phyloP scores from a whole-genome alignment of 2,888 invertebrate species.

The Drosophila borealis region DNA sequence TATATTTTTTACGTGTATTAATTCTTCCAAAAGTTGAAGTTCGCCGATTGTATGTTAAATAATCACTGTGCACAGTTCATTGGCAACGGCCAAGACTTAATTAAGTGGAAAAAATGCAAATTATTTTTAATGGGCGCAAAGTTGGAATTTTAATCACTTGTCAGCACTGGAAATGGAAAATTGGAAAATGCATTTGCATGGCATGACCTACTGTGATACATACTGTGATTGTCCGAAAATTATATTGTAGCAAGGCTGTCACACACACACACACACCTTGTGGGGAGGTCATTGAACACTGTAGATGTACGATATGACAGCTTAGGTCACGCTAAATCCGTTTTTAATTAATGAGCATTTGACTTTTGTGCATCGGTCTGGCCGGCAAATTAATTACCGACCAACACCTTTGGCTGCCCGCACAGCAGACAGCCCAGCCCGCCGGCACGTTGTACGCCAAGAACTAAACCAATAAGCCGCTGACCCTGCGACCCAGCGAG shows the following conservation, averaged over 20 bases:
- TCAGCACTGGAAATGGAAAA: neutral
- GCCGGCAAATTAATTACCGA: slow-evolving; percentile 51
- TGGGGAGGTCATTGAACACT: neutral
- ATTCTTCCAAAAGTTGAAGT: neutral
- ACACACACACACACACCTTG: neutral
- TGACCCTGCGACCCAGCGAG: neutral
- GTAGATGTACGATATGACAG: slow-evolving; percentile 5
- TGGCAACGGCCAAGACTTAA: slow-evolving; percentile 1
- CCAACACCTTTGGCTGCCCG: slow-evolving; percentile 17
- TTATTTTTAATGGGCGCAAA: neutral
- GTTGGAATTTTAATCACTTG: neutral
- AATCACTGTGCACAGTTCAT: neutral
- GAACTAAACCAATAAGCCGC: slow-evolving; percentile 25
- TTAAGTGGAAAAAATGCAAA: slow-evolving; percentile 5
- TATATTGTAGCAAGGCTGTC: neutral
- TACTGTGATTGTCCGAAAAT: slow-evolving; percentile 1
- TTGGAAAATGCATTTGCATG: neutral
- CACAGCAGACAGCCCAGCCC: neutral
- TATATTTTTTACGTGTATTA: neutral
- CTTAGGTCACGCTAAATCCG: slow-evolving; percentile 46
- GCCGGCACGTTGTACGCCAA: slow-evolving; percentile 17
- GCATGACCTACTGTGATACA: neutral
- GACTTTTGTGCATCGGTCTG: slow-evolving; percentile 26
- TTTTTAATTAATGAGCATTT: slow-evolving; percentile 62
- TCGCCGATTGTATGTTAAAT: neutral